Evolutionary conservation across 2,113 vertebrate species (phyloP).

Genomic region (Orientallactaga bullata): DNA sequence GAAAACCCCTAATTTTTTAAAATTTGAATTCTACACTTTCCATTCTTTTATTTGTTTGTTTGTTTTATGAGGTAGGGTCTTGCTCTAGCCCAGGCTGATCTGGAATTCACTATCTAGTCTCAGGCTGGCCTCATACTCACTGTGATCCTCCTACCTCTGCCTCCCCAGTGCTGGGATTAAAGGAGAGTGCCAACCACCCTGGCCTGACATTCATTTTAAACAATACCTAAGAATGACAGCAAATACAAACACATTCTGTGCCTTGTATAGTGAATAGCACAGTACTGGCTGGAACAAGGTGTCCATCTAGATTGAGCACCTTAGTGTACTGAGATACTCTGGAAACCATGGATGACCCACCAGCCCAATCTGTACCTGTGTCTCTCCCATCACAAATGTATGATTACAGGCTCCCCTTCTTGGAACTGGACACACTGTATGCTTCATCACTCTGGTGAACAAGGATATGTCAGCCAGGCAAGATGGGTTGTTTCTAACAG

Average conservation of each 20-base stretch:
- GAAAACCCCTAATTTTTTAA: no score
- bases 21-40: no score
- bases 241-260: constrained; percentile 7
- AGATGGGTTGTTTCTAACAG: neutral
- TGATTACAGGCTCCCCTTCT: neutral
- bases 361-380: neutral
- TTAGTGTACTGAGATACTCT: neutral
- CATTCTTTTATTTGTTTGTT: no score
- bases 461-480: neutral
- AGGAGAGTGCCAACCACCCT: no score
- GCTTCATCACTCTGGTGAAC: neutral
- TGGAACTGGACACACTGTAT: neutral
- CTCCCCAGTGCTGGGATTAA: no score
- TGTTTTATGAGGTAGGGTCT: no score
- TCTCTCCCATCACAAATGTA: neutral
- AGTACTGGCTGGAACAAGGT: neutral
- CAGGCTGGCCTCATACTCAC: no score
- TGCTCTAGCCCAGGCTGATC: no score
- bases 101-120: no score
- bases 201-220: neutral
- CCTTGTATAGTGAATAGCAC: neutral
- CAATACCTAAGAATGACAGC: neutral
- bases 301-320: neutral
- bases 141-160: no score
- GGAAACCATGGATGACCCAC: neutral